Evolutionary conservation across 2,888 invertebrate genomes (phyloP).

Genomic region (Nasonovia ribisnigri): DNA sequence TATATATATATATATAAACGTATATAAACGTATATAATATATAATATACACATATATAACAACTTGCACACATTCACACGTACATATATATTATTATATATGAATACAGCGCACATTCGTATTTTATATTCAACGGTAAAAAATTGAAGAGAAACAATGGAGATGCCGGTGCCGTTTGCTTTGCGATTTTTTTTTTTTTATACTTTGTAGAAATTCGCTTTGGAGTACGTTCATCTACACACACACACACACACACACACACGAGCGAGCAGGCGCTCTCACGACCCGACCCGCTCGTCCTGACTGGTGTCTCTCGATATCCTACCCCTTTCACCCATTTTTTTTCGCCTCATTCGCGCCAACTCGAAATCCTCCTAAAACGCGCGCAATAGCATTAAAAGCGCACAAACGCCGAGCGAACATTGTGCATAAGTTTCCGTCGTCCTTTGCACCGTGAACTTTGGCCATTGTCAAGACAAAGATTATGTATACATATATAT

Average conservation of each 20-base stretch:
- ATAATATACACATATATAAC: neutral
- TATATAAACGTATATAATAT: neutral
- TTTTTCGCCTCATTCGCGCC: neutral
- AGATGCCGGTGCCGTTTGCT: neutral
- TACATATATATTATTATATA: neutral
- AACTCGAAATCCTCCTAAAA: neutral
- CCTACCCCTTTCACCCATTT: neutral
- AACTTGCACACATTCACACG: neutral
- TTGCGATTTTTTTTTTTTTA: conserved; percentile 20
- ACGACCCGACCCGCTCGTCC: neutral
- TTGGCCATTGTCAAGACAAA: conserved; percentile 27
- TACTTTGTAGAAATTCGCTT: conserved; percentile 16
- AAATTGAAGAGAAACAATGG: conserved; percentile 37
- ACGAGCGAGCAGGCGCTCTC: neutral
- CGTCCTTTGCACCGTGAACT: neutral
- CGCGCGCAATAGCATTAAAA: neutral
- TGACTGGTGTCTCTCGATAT: neutral
- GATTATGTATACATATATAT: neutral
- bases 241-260: neutral
- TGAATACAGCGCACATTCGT: neutral
- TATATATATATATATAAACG: neutral
- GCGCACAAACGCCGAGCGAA: neutral
- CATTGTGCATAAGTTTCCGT: conserved; percentile 26
- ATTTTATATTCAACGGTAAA: conserved; percentile 26
- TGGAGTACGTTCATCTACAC: neutral